Base-by-base conservation (phyloP, 2,113 vertebrate species). In the Pseudonaja textilis region DNA sequence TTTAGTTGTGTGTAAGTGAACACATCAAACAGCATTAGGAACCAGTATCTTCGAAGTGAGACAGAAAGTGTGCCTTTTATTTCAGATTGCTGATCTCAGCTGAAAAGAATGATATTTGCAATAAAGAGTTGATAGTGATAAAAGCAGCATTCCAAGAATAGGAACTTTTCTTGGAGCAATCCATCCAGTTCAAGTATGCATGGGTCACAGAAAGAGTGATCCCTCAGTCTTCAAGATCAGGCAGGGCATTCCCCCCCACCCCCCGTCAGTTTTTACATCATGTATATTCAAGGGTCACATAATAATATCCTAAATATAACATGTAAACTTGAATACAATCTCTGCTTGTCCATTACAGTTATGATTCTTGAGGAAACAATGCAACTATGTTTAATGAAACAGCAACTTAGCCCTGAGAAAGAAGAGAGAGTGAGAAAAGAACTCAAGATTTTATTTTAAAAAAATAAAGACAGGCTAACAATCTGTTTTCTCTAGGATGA, bases 181-280 rank as follows among this genome's bases (percentile, higher is more conserved):
- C 61, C 10, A 64, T 12, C 26, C 61, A 64, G 9, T 64, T 64
- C 61, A 29, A 64, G 26, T 64, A 11, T 64, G 59, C 10, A 3
- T 64, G 26, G 25, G 10, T 64, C 59, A 64, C 59, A 64, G 59
- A 61, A 26, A 26, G 10, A 3, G 4, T 64, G 59, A 64, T 64
- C 26, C 59, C 59, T 64, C 59, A 64, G 61, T 29, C 61, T 26
- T 64, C 61, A 29, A 64, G 10, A 14, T 64, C 26, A 64, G 61
- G 61, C 26, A 29, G 26, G 10, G 10, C 26, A 64, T 12, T 14
- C 1, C 2, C 0, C 50, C 50, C 50, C 1, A 0, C 0, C 50
- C 50, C 50, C 50, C 1, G 11, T 64, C 11, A n/a, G 26, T 64
- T 64, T n/a, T n/a, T 64, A 64, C 20, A 64, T 29, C 11, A 64